phyloP scores from a whole-genome alignment of 2,797 vertebrate species.

The Protonibea diacanthus region DNA sequence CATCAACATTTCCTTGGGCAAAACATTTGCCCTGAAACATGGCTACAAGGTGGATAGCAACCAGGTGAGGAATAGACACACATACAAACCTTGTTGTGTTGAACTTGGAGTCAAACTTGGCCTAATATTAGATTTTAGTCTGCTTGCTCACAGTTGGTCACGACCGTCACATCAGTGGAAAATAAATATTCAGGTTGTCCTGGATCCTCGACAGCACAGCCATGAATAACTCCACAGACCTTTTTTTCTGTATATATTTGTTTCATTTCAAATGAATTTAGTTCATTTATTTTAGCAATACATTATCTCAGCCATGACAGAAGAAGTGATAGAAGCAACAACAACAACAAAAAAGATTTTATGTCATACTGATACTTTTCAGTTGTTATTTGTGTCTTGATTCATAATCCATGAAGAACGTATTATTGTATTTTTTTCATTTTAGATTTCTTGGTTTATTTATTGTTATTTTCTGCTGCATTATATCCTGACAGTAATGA shows the following conservation, averaged over 20 bases:
- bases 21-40: slow-evolving; percentile 94
- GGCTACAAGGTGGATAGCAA: slow-evolving; percentile 97
- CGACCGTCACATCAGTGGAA: slow-evolving; percentile 16
- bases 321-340: too few relatives aligned
- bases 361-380: too few relatives aligned
- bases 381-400: too few relatives aligned
- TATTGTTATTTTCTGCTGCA: too few relatives aligned
- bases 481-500: too few relatives aligned
- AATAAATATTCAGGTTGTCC: slow-evolving; percentile 6
- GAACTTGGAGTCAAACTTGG: slow-evolving; percentile 3
- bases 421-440: too few relatives aligned
- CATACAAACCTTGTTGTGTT: neutral
- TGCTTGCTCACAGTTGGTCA: slow-evolving; percentile 7
- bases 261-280: slow-evolving; percentile 1
- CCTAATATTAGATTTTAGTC: slow-evolving; percentile 39
- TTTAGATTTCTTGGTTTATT: too few relatives aligned
- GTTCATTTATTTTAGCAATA: neutral
- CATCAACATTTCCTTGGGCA: slow-evolving; percentile 94
- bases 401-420: too few relatives aligned
- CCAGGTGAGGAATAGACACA: slow-evolving; percentile 83
- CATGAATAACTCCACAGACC: slow-evolving; percentile 5
- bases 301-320: neutral
- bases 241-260: neutral
- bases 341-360: too few relatives aligned
- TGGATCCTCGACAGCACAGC: neutral